Evolutionary conservation across 1,140 invertebrate species (phyloP).

Genomic region (Bathynomus jamesi): DNA sequence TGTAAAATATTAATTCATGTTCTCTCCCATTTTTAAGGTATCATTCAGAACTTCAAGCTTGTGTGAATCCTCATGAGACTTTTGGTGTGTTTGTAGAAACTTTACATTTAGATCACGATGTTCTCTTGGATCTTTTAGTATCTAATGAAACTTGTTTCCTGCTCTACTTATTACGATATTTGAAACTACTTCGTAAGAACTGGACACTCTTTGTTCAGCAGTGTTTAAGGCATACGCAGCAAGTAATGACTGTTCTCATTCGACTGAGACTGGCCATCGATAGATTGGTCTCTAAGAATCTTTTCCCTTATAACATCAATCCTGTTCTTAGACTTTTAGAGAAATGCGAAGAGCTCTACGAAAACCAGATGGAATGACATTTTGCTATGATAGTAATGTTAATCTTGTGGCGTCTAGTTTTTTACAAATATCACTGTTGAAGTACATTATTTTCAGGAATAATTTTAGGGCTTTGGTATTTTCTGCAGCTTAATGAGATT

Average conservation of each 20-base stretch:
- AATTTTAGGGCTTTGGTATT: too few relatives aligned
- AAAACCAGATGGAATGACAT: neutral
- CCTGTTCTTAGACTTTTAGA: conserved; percentile 73
- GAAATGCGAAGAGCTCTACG: conserved; percentile 76
- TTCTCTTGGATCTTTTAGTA: conserved; percentile 75
- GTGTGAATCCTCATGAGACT: conserved; percentile 58
- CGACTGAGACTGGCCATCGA: conserved; percentile 68
- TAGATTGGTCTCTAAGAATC: conserved; percentile 65
- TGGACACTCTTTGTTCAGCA: neutral
- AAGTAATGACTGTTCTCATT: conserved; percentile 74
- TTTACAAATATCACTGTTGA: too few relatives aligned
- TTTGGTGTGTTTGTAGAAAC: conserved; percentile 75
- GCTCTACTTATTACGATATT: conserved; percentile 70
- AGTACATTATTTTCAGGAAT: too few relatives aligned
- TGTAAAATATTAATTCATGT: too few relatives aligned
- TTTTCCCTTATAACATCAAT: conserved; percentile 84
- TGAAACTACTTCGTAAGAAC: conserved; percentile 56
- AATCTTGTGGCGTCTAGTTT: too few relatives aligned
- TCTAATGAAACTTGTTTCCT: conserved; percentile 87
- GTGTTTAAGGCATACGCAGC: conserved; percentile 62
- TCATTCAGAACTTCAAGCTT: conserved; percentile 62
- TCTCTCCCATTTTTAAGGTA: too few relatives aligned
- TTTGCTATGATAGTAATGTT: neutral
- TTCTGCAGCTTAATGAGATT: too few relatives aligned
- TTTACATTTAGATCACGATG: conserved; percentile 70